Evolutionary conservation across 2,888 invertebrate species (phyloP).

Genomic region (Atrina japonica): DNA sequence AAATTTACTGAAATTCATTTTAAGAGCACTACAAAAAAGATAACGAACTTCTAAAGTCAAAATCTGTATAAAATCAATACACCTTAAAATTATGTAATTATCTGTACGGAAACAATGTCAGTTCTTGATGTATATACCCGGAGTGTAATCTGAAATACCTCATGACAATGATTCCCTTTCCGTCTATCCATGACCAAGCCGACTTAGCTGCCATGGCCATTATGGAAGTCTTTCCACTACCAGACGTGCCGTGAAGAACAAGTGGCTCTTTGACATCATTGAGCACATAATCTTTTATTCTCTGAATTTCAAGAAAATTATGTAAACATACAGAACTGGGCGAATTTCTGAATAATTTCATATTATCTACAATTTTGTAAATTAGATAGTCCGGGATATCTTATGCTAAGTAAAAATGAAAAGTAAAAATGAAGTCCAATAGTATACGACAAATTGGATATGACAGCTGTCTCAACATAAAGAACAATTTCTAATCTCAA

Average conservation of each 20-base stretch:
- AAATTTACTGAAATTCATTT: no score
- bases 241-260: conserved; percentile 88
- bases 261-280: conserved; percentile 83
- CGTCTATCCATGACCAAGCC: conserved; percentile 54
- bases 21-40: no score
- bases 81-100: no score
- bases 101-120: no score
- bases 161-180: conserved; percentile 59
- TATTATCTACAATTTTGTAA: neutral
- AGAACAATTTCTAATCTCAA: no score
- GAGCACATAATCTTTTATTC: conserved; percentile 56
- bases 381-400: neutral
- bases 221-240: conserved; percentile 91
- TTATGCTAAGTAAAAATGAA: neutral
- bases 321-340: neutral
- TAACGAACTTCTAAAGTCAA: no score
- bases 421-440: no score
- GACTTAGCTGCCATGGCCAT: conserved; percentile 86
- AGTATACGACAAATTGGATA: no score
- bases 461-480: no score
- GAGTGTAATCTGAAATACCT: no score
- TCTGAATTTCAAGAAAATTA: conserved; percentile 32
- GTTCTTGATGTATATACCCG: no score
- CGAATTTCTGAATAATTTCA: neutral
- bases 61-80: no score